Conservation (phyloP, 2,888 invertebrate genomes). For the Mythimna vitellina region DNA sequence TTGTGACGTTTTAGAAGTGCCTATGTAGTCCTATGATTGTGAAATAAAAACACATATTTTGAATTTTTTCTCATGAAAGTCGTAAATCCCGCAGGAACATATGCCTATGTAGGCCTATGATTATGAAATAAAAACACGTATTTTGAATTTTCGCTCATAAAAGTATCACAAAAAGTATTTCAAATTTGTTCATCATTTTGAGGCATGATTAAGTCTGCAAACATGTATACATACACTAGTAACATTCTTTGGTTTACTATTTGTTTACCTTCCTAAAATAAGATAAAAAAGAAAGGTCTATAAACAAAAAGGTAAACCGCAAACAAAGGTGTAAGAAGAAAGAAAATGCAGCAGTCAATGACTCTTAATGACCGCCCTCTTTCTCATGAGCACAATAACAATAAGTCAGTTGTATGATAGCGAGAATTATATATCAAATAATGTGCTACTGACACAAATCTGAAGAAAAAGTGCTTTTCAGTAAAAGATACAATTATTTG, state of each 20-base stretch:
- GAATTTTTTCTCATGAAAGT: too few species aligned
- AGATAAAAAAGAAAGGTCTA: constrained; percentile 1
- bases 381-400: constrained; percentile 63
- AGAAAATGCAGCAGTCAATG: constrained; percentile 47
- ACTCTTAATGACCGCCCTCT: constrained; percentile 45
- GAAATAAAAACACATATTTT: too few species aligned
- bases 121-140: too few species aligned
- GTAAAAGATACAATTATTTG: neutral
- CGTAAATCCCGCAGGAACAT: too few species aligned
- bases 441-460: constrained; percentile 55
- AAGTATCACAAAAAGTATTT: too few species aligned
- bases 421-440: constrained; percentile 52
- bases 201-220: too few species aligned
- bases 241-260: neutral
- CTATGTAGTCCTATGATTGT: too few species aligned
- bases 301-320: constrained; percentile 1
- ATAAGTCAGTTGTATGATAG: constrained; percentile 42
- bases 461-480: constrained; percentile 12
- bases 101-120: too few species aligned
- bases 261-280: constrained; percentile 15
- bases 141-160: too few species aligned
- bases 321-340: constrained; percentile 42
- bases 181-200: too few species aligned
- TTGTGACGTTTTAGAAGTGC: too few species aligned
- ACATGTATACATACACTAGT: neutral